Evolutionary conservation across 2,888 invertebrate genomes (phyloP), one percentile per base, ranked within the genome.

Genomic region (Pandemis corylana): DNA sequence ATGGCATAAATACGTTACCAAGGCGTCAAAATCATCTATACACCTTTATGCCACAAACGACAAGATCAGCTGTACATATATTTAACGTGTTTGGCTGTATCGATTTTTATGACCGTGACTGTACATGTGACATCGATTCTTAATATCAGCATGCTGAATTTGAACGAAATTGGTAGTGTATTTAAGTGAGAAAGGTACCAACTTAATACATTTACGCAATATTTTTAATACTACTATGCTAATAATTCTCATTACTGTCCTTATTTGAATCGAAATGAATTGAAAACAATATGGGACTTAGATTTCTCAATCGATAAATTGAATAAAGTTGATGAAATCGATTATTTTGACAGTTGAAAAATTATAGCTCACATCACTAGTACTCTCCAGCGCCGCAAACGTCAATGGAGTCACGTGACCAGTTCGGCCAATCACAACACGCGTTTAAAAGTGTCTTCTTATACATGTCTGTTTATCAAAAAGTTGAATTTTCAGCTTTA

Each of bases 391-490:
- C 85, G 82, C 49, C 68, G 82, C 81, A 85, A 87, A 89, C 87
- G 86, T 89, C 89, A 89, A 82, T 82, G 81, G 71, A 78, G 80
- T 88, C 91, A 91, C 88, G 87, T 91, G 91, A 90, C 82, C 56
- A 6, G 65, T 64, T 67, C 75, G 75, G 72, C 88, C 89, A 89
- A 89, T 89, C 82, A 81, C 73, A 78, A 74, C 69, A 67, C 74
- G 68, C 74, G 65, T 67, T 72, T 72, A 71, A 53, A 70, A 75
- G 67, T 74, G 75, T 75, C 71, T 75, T 56, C 71, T 20, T 70
- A 75, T 75, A 86, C 83, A 84, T 84, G 84, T 84, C 84, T 87
- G 85, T 80, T 76, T 83, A 85, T 81, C 81, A 83, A 85, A 87
- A 87, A 88, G 84, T 87, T 87, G 81, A 83, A 86, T 84, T 83